A percentile compares a stretch with the other conserved stretches of the same genome.
phyloP scores from a whole-genome alignment of 2,797 vertebrate species.

The Lithobates sylvaticus region DNA sequence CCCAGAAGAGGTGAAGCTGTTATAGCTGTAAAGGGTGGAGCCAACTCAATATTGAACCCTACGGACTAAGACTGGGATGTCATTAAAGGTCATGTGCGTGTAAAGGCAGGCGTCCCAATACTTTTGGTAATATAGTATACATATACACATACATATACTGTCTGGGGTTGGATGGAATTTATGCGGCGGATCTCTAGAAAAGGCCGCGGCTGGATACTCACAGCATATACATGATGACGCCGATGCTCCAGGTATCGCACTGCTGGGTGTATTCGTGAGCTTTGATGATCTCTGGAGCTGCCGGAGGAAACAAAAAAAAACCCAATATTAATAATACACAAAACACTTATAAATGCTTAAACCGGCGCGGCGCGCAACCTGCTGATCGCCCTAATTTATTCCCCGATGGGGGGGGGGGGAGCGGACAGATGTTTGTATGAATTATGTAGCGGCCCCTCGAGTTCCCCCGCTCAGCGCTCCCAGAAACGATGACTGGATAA shows the following conservation, averaged over 20 bases:
- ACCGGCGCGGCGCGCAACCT: conserved; percentile 74
- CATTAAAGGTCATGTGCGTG: no score
- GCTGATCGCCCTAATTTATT: conserved; percentile 78
- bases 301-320: conserved; percentile 74
- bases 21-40: no score
- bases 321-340: conserved; percentile 80
- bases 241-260: conserved; percentile 92
- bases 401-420: conserved; percentile 65
- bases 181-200: no score
- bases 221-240: conserved; percentile 92
- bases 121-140: no score
- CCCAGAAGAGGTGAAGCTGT: no score
- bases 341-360: conserved; percentile 77
- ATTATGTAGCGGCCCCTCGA: conserved; percentile 77
- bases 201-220: conserved; percentile 74
- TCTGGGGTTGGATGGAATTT: no score
- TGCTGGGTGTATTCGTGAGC: conserved; percentile 86
- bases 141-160: no score
- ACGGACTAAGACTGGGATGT: no score
- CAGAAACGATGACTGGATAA: conserved; percentile 53
- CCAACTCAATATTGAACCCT: no score
- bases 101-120: no score
- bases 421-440: conserved; percentile 80
- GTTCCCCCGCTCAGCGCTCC: conserved; percentile 68
- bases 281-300: conserved; percentile 90